Evolutionary conservation across 1,140 invertebrate genomes (phyloP).

Genomic region (Zaprionus africanus): DNA sequence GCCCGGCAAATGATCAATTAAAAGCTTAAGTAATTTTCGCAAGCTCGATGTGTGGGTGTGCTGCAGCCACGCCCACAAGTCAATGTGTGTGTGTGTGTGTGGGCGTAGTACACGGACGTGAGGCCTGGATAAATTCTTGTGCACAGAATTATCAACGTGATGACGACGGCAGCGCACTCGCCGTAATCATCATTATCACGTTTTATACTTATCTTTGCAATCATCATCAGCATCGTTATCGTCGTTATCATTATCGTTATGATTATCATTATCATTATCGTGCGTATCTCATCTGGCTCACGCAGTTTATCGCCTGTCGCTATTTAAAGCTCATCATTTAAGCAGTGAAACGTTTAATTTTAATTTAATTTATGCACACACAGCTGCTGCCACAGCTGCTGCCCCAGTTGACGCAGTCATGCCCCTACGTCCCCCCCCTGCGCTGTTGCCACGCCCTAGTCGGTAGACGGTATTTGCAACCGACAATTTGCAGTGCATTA

Average conservation of each 20-base stretch:
- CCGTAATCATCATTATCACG: background rate
- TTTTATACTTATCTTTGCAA: background rate
- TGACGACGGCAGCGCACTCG: background rate
- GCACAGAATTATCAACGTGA: conserved; percentile 3
- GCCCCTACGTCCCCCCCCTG: background rate
- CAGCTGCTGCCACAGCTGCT: conserved; percentile 37
- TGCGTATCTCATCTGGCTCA: conserved; percentile 15
- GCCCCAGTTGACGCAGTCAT: conserved; percentile 18
- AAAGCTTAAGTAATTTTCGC: conserved; percentile 19
- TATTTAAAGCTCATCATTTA: conserved; percentile 61
- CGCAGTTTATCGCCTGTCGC: conserved; percentile 59
- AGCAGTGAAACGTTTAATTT: conserved; percentile 73
- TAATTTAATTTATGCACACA: conserved; percentile 82
- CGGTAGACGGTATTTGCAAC: conserved; percentile 20
- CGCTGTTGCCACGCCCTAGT: background rate
- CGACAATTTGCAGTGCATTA: conserved; percentile 69
- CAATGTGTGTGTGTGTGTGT: background rate
- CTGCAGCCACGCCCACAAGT: conserved; percentile 3
- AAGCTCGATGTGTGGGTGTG: conserved; percentile 4
- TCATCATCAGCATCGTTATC: background rate
- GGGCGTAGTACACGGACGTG: background rate
- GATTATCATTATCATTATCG: conserved; percentile 20
- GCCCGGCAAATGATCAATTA: conserved; percentile 31
- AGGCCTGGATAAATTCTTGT: background rate
- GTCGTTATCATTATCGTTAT: background rate